These are phyloP conservation scores for Tipula unca DNA, from an alignment of 2,888 invertebrate genomes.

Conservation along the genomic window DNA sequence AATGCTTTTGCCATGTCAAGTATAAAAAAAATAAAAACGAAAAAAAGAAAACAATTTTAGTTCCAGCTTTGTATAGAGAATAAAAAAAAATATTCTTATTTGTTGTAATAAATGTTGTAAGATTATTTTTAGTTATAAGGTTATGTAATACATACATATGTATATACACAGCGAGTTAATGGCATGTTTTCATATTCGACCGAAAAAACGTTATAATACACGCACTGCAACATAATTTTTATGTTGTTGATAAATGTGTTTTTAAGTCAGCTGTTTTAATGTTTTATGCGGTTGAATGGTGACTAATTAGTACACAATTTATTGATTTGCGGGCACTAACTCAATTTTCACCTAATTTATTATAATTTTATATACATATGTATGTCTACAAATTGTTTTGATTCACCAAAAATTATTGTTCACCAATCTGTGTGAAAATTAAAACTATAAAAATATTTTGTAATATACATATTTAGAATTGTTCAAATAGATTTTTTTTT, in stretches of 20 bases:
- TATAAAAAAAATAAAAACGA: neutral
- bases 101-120: neutral
- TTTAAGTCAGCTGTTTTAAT: neutral
- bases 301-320: neutral
- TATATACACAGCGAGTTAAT: neutral
- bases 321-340: neutral
- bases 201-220: neutral
- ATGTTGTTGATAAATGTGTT: neutral
- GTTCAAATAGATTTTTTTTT: neutral
- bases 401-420: neutral
- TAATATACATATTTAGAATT: neutral
- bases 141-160: constrained; percentile 8
- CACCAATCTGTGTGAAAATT: neutral
- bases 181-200: neutral
- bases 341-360: neutral
- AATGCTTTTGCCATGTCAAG: constrained; percentile 18
- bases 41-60: neutral
- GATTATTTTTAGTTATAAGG: constrained; percentile 10
- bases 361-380: neutral
- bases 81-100: neutral
- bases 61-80: neutral
- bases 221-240: neutral
- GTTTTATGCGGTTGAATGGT: neutral
- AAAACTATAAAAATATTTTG: neutral
- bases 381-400: neutral